Base-by-base conservation (phyloP, 2,888 invertebrate species). In the Cephus sareptanus region DNA sequence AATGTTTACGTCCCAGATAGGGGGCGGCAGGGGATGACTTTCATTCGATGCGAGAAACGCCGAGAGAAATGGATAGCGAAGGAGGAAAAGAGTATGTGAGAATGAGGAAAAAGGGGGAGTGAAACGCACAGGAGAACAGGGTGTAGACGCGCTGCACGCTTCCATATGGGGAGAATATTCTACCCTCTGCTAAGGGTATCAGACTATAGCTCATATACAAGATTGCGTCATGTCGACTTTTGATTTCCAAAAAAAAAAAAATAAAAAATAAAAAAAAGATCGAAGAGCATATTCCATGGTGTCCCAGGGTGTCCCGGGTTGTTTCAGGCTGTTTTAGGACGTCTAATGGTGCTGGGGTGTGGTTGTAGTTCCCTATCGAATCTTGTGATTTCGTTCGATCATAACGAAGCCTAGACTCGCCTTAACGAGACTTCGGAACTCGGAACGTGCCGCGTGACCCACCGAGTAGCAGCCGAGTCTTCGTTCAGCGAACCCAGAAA, bases 1-100 rank as follows among this genome's bases (percentile, higher is more conserved):
- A 77, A 77, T 77, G 71, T 75, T 77, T 77, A 70, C 77, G 70
- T 34, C n/a, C 75, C 75, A 71, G 70, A 77, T 75, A 34, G 34
- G 40, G 77, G 40, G 30, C 56, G 34, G 23, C 15, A 30, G 34
- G 34, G 9, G 34, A 34, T 23, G 56, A 56, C 56, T 56, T 56
- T 56, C 23, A 56, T 56, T 56, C 56, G 23, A 56, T 56, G 56
- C 23, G 56, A 56, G 56, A 56, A 23, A 56, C 56, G 56, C 9
- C 9, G 56, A 56, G 56, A 56, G 56, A 56, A 23, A 56, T 56
- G 23, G 56, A 56, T 56, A 56, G 23, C 56, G 15, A 23, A 56
- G 56, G 56, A 56, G 56, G 56, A 9, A 56, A 56, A 56, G 23
- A 56, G 15, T 56, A 6, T 23, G 56, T 56, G 9, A 56, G 56